These are phyloP conservation scores for Orchesella cincta DNA, from an alignment of 1,140 invertebrate genomes.

Conservation along the genomic window DNA sequence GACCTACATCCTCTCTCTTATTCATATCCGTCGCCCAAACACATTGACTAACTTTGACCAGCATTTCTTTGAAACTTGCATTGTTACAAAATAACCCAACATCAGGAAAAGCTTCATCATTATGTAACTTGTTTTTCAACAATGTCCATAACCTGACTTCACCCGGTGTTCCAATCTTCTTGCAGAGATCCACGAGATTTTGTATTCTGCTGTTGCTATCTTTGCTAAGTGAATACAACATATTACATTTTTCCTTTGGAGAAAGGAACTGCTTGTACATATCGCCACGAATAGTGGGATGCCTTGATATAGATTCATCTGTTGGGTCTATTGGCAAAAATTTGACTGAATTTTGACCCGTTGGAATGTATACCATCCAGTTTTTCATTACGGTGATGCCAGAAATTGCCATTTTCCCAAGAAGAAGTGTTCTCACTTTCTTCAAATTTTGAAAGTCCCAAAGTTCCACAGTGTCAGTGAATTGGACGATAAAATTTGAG, in stretches of 20 bases:
- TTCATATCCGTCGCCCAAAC: constrained; percentile 41
- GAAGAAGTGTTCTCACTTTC: constrained; percentile 34
- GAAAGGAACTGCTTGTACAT: background rate
- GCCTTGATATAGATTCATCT: background rate
- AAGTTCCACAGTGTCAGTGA: constrained; percentile 41
- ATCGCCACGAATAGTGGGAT: background rate
- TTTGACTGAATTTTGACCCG: constrained; percentile 34
- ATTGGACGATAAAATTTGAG: constrained; percentile 42
- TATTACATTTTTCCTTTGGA: constrained; percentile 14
- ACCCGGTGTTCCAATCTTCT: background rate
- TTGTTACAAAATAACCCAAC: background rate
- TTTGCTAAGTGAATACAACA: background rate
- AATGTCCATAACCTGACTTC: constrained; percentile 1
- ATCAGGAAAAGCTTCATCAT: background rate
- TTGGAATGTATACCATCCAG: constrained; percentile 42
- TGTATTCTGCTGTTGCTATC: background rate
- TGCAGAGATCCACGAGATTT: background rate
- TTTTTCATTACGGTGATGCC: constrained; percentile 38
- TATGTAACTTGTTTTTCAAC: constrained; percentile 9
- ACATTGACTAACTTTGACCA: constrained; percentile 46
- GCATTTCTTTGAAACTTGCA: constrained; percentile 35
- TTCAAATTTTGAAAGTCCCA: constrained; percentile 44
- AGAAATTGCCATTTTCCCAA: constrained; percentile 32
- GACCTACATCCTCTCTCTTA: constrained; percentile 46
- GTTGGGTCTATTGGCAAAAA: constrained; percentile 40